Percentiles rank a stretch among this genome's conserved stretches.
Evolutionary conservation across 2,888 invertebrate genomes (phyloP).

Genomic region (Epirrhoe alternata): DNA sequence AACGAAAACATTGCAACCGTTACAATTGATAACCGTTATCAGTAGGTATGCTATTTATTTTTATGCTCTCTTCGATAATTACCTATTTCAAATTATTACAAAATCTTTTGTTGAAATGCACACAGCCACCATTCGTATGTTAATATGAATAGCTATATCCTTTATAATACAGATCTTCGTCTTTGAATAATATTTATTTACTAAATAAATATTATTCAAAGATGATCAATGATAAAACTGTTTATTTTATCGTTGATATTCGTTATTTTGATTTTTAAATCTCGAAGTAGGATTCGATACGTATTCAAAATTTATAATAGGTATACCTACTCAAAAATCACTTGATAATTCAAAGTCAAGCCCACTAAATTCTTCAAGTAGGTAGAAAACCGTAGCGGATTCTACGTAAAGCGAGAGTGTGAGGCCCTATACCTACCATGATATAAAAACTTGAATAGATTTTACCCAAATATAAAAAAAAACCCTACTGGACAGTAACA

Average conservation of each 20-base stretch:
- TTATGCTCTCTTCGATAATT: conserved; percentile 10
- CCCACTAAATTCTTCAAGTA: conserved; percentile 20
- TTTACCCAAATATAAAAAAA: conserved; percentile 19
- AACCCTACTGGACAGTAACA: conserved; percentile 28
- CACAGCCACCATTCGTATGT: conserved; percentile 19
- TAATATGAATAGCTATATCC: conserved; percentile 6
- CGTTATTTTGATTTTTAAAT: no score
- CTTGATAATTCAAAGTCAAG: conserved; percentile 10
- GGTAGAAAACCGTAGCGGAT: conserved; percentile 23
- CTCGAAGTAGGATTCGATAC: no score
- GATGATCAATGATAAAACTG: no score
- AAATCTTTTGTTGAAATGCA: conserved; percentile 13
- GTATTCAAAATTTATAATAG: no score
- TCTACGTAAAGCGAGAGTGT: conserved; percentile 25
- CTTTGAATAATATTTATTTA: neutral
- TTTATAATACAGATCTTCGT: neutral
- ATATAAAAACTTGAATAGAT: conserved; percentile 29
- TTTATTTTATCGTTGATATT: no score
- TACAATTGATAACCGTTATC: conserved; percentile 24
- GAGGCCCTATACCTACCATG: conserved; percentile 12
- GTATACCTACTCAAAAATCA: conserved; percentile 4
- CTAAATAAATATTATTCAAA: no score
- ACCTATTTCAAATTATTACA: conserved; percentile 13
- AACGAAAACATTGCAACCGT: conserved; percentile 15
- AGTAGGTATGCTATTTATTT: neutral